Conservation (phyloP, 2,113 vertebrate species). For the Saccopteryx bilineata region DNA sequence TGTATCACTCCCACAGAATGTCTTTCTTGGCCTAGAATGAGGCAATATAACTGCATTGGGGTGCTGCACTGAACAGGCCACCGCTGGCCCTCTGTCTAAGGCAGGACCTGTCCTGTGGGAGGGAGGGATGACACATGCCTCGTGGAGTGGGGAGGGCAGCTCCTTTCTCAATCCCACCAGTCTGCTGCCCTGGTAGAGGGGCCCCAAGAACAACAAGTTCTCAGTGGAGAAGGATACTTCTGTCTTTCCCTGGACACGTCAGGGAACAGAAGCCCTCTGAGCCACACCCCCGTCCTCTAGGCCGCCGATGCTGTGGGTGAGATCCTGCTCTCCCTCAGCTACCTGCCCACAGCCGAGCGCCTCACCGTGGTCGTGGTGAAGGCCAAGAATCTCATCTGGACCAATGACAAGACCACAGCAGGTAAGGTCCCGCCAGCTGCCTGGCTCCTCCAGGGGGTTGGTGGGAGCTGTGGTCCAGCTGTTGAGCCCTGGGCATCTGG, state of each 20-base stretch:
- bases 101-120: accelerated
- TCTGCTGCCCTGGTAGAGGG: background rate
- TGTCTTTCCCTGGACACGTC: background rate
- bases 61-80: background rate
- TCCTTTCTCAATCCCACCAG: background rate
- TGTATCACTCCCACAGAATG: background rate
- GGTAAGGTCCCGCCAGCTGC: slow-evolving; percentile 85
- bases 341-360: slow-evolving; percentile 97
- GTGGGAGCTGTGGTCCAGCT: background rate
- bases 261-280: accelerated
- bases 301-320: slow-evolving; percentile 95
- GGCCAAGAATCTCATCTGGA: slow-evolving; percentile 97
- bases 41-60: background rate
- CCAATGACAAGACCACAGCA: slow-evolving; percentile 93
- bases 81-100: background rate
- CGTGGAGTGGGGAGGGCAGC: too few species aligned
- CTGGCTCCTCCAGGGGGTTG: background rate
- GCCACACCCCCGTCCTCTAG: slow-evolving; percentile 80
- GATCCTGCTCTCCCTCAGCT: slow-evolving; percentile 97
- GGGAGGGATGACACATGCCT: background rate
- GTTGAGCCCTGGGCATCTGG: background rate
- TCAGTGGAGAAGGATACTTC: background rate
- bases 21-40: background rate
- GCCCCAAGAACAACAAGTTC: background rate
- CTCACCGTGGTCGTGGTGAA: slow-evolving; percentile 99